Conservation (phyloP, 2,113 vertebrate species). For the Merops nubicus region DNA sequence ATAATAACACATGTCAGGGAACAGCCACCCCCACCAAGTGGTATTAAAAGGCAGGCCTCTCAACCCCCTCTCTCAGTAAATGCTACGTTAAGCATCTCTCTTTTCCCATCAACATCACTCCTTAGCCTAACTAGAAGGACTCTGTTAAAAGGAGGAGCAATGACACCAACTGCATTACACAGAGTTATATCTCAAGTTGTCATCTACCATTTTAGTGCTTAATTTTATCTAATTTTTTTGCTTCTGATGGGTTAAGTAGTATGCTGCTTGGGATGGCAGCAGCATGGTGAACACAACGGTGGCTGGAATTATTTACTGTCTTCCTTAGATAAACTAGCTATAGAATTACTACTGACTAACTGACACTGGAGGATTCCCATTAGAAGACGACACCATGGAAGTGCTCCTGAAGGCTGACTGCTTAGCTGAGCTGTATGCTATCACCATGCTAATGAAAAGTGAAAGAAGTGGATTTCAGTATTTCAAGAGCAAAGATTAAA, state of each 20-base stretch:
- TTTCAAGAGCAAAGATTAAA: background rate
- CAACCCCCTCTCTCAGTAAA: background rate
- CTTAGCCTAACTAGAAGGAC: background rate
- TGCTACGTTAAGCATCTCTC: background rate
- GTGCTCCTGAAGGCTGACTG: background rate
- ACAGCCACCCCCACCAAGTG: background rate
- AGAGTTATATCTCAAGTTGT: background rate
- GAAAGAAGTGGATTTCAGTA: background rate
- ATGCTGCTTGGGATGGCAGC: background rate
- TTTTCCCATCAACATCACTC: background rate
- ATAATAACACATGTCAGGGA: background rate
- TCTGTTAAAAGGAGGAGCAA: background rate
- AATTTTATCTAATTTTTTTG: background rate
- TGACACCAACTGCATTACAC: background rate
- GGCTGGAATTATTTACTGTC: background rate
- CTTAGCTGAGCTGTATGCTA: background rate
- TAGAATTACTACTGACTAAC: background rate
- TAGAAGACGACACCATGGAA: background rate
- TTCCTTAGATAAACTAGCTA: background rate
- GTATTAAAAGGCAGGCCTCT: background rate
- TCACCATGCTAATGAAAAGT: background rate
- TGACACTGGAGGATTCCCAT: background rate
- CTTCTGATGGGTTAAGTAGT: background rate
- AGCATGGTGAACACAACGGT: background rate
- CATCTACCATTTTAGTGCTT: background rate